Conservation (phyloP, 2,797 vertebrate species). For the Enteromius mattozi region DNA sequence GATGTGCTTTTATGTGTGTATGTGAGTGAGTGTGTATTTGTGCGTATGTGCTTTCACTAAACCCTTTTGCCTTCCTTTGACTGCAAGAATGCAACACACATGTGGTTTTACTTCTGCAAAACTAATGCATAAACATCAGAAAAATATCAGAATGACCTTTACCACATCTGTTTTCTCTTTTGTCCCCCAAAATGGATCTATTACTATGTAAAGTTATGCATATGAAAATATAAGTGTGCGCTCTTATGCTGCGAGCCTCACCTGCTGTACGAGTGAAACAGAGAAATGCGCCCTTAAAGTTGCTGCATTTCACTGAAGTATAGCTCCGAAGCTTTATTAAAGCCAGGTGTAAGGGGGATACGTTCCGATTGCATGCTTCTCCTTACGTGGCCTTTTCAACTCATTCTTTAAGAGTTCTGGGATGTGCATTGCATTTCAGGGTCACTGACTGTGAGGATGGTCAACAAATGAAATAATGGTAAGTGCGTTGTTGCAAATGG, state of each 20-base stretch:
- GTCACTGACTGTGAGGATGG: constrained; percentile 13
- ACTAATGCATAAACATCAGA: constrained; percentile 82
- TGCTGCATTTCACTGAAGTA: constrained; percentile 41
- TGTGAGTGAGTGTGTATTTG: constrained; percentile 4
- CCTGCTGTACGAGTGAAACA: constrained; percentile 79
- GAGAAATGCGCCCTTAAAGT: constrained; percentile 16
- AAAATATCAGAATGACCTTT: constrained; percentile 80
- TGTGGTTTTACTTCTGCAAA: constrained; percentile 76
- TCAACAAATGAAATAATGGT: constrained; percentile 43
- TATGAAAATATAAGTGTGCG: constrained; percentile 82
- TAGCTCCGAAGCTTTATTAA: constrained; percentile 72
- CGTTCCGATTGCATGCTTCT: constrained; percentile 10
- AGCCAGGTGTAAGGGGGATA: constrained; percentile 74
- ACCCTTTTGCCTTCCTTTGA: constrained; percentile 41
- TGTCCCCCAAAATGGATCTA: constrained; percentile 68
- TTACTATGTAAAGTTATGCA: constrained; percentile 89
- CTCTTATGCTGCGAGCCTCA: constrained; percentile 79
- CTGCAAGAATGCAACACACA: constrained; percentile 64
- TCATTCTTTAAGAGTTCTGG: constrained; percentile 14
- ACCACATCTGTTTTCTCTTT: constrained; percentile 85
- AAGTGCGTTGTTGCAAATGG: constrained; percentile 23
- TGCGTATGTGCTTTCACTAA: constrained; percentile 7
- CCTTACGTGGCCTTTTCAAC: constrained; percentile 36
- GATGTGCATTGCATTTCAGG: constrained; percentile 22
- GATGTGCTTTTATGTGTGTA: constrained; percentile 3